A percentile compares a stretch with the other conserved stretches of the same genome.
Evolutionary conservation across 2,113 vertebrate genomes (phyloP).

Genomic region (Corynorhinus townsendii): DNA sequence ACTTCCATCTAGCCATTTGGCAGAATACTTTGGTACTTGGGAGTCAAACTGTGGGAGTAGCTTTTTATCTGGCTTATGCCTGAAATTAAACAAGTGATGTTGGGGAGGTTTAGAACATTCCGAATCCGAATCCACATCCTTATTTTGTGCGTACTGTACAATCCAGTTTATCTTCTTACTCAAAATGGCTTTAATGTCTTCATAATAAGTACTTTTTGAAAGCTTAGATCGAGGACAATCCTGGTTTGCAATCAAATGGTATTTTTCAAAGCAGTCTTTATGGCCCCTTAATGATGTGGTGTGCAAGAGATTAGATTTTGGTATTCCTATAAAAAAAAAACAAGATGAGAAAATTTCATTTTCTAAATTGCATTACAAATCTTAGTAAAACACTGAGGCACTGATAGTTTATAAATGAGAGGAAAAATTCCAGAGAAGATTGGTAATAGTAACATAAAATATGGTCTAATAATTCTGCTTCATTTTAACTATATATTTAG

Average conservation of each 20-base stretch:
- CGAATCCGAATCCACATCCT: slow-evolving; percentile 85
- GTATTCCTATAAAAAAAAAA: slow-evolving; percentile 77
- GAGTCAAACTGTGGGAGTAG: slow-evolving; percentile 90
- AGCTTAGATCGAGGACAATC: slow-evolving; percentile 91
- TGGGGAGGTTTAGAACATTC: slow-evolving; percentile 83
- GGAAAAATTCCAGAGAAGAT: neutral
- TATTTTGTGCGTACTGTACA: slow-evolving; percentile 96
- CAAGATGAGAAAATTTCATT: neutral
- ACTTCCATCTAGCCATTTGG: slow-evolving; percentile 84
- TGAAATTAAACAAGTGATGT: slow-evolving; percentile 87
- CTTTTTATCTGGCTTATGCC: slow-evolving; percentile 87
- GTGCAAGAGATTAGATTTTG: slow-evolving; percentile 87
- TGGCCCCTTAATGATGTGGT: slow-evolving; percentile 94
- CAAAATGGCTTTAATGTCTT: slow-evolving; percentile 93
- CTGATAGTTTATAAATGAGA: neutral
- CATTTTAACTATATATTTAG: neutral
- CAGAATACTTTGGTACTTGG: slow-evolving; percentile 93
- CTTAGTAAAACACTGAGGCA: neutral
- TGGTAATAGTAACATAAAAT: neutral
- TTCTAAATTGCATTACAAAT: neutral
- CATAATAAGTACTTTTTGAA: slow-evolving; percentile 92
- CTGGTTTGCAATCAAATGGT: slow-evolving; percentile 97
- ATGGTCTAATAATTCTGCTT: neutral
- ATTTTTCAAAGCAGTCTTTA: slow-evolving; percentile 98
- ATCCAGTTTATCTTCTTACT: slow-evolving; percentile 96